phyloP scores from a whole-genome alignment of 1,140 invertebrate genomes.

The Lepidostoma basale region DNA sequence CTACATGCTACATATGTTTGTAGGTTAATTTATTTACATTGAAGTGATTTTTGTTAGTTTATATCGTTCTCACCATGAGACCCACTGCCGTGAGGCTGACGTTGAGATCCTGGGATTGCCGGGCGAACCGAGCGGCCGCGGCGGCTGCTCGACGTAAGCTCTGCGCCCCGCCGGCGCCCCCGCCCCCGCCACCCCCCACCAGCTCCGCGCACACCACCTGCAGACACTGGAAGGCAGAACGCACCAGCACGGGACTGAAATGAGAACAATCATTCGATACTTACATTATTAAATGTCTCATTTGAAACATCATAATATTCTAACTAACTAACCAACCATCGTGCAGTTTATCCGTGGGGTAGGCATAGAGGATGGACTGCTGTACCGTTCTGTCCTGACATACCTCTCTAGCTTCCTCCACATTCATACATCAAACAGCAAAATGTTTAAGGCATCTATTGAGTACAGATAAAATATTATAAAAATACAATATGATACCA shows the following conservation, averaged over 20 bases:
- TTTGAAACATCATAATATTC: conserved; percentile 31
- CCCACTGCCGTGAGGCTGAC: conserved; percentile 98
- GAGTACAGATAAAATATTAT: no score
- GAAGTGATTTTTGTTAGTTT: no score
- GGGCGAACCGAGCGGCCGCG: conserved; percentile 94
- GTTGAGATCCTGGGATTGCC: conserved; percentile 96
- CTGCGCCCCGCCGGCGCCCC: conserved; percentile 77
- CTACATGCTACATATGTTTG: no score
- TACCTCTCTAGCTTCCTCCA: no score
- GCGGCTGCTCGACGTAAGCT: conserved; percentile 89
- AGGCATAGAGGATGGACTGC: no score
- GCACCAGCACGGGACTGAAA: conserved; percentile 86
- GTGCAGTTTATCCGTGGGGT: no score
- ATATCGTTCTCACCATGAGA: conserved; percentile 73
- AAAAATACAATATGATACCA: no score
- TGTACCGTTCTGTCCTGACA: no score
- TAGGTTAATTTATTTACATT: no score
- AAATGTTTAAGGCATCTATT: no score
- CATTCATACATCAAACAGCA: no score
- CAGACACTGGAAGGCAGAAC: conserved; percentile 94
- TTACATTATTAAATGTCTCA: not conserved
- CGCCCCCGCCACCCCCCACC: conserved; percentile 83
- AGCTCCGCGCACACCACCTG: conserved; percentile 96
- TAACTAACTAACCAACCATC: no score
- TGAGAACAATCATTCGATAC: conserved; percentile 32